A percentile compares a stretch with the other conserved stretches of the same genome.
Evolutionary conservation across 2,797 vertebrate species (phyloP).

Genomic region (Vipera latastei): DNA sequence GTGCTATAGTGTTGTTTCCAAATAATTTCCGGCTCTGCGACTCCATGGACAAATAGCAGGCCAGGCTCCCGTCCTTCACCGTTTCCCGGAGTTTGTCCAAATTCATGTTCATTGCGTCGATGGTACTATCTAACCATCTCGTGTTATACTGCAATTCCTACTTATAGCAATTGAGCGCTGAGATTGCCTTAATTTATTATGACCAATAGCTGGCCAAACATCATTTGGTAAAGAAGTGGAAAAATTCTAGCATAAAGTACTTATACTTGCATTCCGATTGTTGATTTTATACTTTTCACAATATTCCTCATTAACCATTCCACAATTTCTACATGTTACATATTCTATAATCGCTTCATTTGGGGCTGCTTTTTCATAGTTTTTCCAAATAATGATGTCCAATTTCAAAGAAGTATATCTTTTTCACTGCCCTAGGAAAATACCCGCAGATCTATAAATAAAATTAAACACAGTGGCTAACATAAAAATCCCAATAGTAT

Average conservation of each 20-base stretch:
- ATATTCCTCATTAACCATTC: neutral
- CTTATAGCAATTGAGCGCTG: neutral
- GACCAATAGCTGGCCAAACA: neutral
- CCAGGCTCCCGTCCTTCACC: neutral
- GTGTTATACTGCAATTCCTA: neutral
- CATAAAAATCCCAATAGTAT: neutral
- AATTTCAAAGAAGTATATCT: neutral
- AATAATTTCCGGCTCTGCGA: neutral
- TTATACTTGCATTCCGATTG: neutral
- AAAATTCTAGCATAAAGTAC: neutral
- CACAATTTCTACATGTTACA: neutral
- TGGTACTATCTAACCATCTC: neutral
- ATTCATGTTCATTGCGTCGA: neutral
- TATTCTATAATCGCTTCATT: neutral
- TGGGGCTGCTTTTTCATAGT: neutral
- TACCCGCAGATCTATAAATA: neutral
- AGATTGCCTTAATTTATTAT: neutral
- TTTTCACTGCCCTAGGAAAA: neutral
- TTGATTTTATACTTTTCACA: neutral
- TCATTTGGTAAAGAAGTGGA: neutral
- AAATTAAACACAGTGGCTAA: neutral
- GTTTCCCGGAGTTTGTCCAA: neutral
- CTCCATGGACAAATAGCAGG: too few species aligned
- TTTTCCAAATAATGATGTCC: neutral
- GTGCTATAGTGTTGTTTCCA: neutral